Conservation (phyloP, 2,113 vertebrate species). For the Enhydra lutris region DNA sequence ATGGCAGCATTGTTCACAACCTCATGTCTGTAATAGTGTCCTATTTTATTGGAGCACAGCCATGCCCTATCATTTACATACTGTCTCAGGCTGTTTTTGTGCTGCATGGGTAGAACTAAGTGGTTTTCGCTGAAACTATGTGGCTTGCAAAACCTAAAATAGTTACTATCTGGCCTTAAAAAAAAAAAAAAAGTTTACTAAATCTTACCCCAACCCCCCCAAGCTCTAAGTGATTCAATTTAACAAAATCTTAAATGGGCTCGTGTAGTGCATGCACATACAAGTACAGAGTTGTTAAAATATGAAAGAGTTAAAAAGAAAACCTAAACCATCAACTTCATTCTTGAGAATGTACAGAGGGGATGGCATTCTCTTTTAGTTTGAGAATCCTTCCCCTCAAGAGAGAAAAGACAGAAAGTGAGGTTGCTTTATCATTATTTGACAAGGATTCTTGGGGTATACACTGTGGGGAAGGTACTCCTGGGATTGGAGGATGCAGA, state of each 20-base stretch:
- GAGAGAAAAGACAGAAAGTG: constrained; percentile 20
- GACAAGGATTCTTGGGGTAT: background rate
- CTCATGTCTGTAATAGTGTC: background rate
- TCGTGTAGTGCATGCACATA: background rate
- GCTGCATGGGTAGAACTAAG: background rate
- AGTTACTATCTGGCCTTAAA: background rate
- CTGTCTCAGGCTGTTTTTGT: background rate
- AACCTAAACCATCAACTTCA: background rate
- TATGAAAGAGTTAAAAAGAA: background rate
- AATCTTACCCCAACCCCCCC: background rate
- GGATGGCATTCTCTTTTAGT: background rate
- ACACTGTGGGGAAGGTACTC: background rate
- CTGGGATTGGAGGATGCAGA: background rate
- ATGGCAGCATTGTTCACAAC: background rate
- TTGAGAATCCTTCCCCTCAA: background rate
- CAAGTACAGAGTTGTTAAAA: background rate
- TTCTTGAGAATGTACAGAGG: background rate
- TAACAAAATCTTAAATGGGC: background rate
- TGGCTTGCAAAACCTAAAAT: background rate
- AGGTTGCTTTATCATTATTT: constrained; percentile 24
- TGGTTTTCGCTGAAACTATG: background rate
- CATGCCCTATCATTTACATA: background rate
- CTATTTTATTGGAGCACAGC: background rate
- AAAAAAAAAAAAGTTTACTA: background rate
- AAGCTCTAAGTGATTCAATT: background rate